Conservation (phyloP, 1,140 invertebrate genomes). For the Hetaerina americana region DNA sequence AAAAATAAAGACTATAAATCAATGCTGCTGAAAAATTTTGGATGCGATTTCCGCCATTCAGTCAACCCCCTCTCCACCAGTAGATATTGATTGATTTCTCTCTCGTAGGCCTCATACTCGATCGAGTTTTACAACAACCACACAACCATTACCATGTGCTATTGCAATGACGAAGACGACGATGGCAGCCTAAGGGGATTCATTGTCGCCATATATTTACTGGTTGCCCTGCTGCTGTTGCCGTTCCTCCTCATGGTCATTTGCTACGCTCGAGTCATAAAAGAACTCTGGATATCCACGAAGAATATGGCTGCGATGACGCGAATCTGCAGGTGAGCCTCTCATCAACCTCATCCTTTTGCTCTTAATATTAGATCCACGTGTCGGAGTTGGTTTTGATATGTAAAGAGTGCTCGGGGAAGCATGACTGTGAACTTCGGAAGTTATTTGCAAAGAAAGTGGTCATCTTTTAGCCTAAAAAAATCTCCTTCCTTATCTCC, state of each 20-base stretch:
- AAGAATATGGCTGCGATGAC: constrained; percentile 31
- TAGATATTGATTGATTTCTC: too few relatives aligned
- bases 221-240: constrained; percentile 33
- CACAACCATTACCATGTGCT: constrained; percentile 25
- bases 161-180: constrained; percentile 26
- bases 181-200: constrained; percentile 4
- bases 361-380: neutral
- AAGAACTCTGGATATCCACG: constrained; percentile 40
- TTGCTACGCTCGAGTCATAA: constrained; percentile 40
- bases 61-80: too few relatives aligned
- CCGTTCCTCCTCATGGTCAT: constrained; percentile 36
- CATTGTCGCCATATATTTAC: constrained; percentile 33
- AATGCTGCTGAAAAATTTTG: too few relatives aligned
- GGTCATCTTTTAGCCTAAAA: too few relatives aligned
- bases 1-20: too few relatives aligned
- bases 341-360: too few relatives aligned
- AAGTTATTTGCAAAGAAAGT: too few relatives aligned
- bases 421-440: too few relatives aligned
- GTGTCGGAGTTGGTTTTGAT: neutral
- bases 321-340: constrained; percentile 22
- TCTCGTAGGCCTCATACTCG: constrained; percentile 25
- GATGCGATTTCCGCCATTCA: too few relatives aligned
- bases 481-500: too few relatives aligned
- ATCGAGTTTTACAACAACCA: constrained; percentile 28
- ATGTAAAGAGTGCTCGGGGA: neutral